phyloP scores from a whole-genome alignment of 2,888 invertebrate genomes.

The Polydrusus pterygomalis region DNA sequence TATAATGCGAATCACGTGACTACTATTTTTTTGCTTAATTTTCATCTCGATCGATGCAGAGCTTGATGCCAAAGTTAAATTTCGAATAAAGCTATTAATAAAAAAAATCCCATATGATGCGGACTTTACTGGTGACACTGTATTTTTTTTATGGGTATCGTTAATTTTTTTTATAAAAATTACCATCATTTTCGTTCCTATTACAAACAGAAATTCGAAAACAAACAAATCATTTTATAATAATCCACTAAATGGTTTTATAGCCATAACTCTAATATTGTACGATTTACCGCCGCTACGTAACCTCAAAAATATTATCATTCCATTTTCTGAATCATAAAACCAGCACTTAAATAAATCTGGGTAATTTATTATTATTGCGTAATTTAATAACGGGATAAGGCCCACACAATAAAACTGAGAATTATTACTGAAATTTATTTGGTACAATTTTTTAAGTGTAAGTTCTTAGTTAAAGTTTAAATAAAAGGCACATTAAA shows the following conservation, averaged over 20 bases:
- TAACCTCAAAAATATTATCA: constrained; percentile 19
- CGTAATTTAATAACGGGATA: constrained; percentile 3
- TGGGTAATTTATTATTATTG: constrained; percentile 22
- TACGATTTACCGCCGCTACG: constrained; percentile 2
- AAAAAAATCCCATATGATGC: too few species aligned
- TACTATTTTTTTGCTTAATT: too few species aligned
- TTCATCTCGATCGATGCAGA: too few species aligned
- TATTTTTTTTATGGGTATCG: too few species aligned
- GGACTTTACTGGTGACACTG: too few species aligned
- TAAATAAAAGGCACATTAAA: too few species aligned
- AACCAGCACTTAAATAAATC: constrained; percentile 13
- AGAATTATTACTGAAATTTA: constrained; percentile 8
- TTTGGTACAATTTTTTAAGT: background rate
- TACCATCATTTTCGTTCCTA: background rate
- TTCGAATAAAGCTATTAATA: too few species aligned
- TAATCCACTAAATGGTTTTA: background rate
- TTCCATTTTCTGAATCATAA: constrained; percentile 16
- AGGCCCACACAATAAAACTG: constrained; percentile 3
- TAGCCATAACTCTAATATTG: background rate
- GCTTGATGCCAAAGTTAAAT: too few species aligned
- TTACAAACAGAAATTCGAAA: background rate
- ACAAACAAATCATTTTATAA: background rate
- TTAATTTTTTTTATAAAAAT: too few species aligned
- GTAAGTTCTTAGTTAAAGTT: too few species aligned
- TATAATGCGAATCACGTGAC: too few species aligned